These are phyloP conservation scores for Cyclopterus lumpus DNA, from an alignment of 2,797 vertebrate species.

Conservation along the genomic window DNA sequence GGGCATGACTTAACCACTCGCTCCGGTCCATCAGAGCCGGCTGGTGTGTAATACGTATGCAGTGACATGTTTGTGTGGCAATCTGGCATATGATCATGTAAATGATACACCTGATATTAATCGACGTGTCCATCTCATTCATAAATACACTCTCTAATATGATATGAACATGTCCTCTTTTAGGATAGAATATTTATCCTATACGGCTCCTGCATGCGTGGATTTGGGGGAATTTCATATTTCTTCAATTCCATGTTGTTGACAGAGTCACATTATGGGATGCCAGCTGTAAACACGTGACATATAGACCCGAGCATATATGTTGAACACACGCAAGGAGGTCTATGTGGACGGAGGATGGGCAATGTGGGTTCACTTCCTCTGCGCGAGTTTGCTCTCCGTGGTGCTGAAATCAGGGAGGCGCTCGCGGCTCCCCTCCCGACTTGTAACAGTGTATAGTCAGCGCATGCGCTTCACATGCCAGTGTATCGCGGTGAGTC, in stretches of 20 bases:
- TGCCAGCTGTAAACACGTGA: neutral
- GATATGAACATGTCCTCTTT: neutral
- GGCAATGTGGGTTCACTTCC: neutral
- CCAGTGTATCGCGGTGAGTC: neutral
- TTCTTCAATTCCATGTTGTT: neutral
- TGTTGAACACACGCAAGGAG: neutral
- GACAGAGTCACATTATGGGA: neutral
- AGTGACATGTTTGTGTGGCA: neutral
- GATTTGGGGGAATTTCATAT: neutral
- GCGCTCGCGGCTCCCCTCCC: neutral
- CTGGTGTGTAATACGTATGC: too few relatives aligned
- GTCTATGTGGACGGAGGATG: neutral
- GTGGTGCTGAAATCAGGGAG: conserved; percentile 79
- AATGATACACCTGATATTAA: neutral
- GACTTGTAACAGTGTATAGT: neutral
- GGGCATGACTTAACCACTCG: conserved; percentile 65
- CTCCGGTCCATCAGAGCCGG: neutral
- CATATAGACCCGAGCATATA: neutral
- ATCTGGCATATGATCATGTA: neutral
- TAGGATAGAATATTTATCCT: neutral
- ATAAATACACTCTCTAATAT: neutral
- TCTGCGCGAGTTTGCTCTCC: conserved; percentile 70
- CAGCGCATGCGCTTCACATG: neutral
- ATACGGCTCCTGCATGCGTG: neutral
- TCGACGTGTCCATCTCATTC: neutral